Evolutionary conservation across 2,888 invertebrate genomes (phyloP).

Genomic region (Brachypterus glaber): DNA sequence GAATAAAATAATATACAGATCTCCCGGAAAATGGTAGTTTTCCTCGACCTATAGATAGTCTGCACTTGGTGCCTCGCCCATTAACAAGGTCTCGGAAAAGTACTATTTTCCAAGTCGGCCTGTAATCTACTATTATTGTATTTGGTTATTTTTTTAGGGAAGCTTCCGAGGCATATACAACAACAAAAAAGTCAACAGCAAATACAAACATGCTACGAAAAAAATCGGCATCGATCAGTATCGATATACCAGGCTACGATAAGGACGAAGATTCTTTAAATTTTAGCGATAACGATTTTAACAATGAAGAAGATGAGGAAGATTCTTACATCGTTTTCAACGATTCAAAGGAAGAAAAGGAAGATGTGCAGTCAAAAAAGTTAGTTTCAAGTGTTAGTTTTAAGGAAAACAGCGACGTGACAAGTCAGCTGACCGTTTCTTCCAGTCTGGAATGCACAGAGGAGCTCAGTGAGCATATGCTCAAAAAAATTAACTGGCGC

Average conservation of each 20-base stretch:
- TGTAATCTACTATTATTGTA: too few relatives aligned
- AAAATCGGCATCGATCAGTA: not conserved
- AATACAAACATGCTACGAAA: too few relatives aligned
- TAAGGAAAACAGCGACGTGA: not conserved
- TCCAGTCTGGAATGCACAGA: constrained; percentile 7
- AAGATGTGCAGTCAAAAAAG: not conserved
- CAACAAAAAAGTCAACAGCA: too few relatives aligned
- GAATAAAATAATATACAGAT: too few relatives aligned
- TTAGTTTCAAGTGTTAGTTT: not conserved
- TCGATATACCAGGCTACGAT: constrained; percentile 1
- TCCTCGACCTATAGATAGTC: too few relatives aligned
- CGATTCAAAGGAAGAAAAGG: not conserved
- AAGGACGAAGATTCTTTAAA: not conserved
- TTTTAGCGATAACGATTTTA: not conserved
- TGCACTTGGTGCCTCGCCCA: too few relatives aligned
- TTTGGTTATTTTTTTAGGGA: not conserved
- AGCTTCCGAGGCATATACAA: too few relatives aligned
- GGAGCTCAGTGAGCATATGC: constrained; percentile 18
- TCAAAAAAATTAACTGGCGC: constrained; percentile 29
- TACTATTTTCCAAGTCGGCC: too few relatives aligned
- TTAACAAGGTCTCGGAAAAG: too few relatives aligned
- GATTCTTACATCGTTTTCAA: constrained; percentile 20
- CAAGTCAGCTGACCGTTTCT: not conserved
- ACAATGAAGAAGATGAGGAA: constrained; percentile 2
- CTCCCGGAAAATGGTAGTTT: too few relatives aligned